Evolutionary conservation across 2,888 invertebrate genomes (phyloP).

Genomic region (Drosophila robusta): DNA sequence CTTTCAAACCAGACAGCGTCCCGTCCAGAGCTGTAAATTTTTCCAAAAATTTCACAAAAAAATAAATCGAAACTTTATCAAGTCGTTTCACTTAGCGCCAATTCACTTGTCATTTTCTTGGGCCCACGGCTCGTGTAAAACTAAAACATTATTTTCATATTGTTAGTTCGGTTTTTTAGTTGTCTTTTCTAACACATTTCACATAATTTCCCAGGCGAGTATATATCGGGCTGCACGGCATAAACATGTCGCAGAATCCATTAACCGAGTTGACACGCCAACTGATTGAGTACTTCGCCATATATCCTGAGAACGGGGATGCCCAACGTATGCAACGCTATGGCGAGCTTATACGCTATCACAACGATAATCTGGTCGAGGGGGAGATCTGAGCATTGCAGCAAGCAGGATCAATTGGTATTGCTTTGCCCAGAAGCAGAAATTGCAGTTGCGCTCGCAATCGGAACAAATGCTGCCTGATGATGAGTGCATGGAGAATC

Average conservation of each 20-base stretch:
- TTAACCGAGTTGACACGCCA: conserved; percentile 30
- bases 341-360: conserved; percentile 80
- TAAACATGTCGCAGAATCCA: conserved; percentile 31
- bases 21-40: neutral
- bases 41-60: neutral
- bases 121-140: neutral
- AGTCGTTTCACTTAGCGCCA: neutral
- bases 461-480: conserved; percentile 33
- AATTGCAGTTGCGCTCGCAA: conserved; percentile 35
- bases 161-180: neutral
- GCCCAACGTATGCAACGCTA: conserved; percentile 13
- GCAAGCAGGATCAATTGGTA: conserved; percentile 87
- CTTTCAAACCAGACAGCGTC: neutral
- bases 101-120: neutral
- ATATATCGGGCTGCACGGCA: neutral
- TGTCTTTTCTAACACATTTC: neutral
- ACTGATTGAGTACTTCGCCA: conserved; percentile 39
- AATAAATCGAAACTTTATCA: neutral
- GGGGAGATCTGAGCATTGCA: conserved; percentile 89
- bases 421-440: conserved; percentile 71
- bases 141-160: no score
- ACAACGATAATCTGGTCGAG: conserved; percentile 86
- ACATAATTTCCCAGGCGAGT: neutral
- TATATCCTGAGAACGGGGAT: neutral
- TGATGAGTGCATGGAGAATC: conserved; percentile 14